Conservation (phyloP, 2,113 vertebrate genomes). For the Thryonomys swinderianus region DNA sequence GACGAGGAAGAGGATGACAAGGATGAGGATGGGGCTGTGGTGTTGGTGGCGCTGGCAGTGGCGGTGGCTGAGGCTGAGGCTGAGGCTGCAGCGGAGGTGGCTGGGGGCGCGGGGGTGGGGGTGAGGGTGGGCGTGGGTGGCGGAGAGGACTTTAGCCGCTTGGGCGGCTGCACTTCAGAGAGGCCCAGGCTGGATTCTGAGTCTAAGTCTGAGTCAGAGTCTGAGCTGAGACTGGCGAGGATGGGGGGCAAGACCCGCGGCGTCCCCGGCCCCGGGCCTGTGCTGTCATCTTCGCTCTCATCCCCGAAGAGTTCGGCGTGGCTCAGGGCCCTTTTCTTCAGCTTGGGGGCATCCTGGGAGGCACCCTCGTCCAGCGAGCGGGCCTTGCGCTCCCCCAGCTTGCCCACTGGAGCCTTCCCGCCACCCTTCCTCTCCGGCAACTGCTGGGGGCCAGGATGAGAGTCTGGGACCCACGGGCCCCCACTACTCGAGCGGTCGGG, state of each 20-base stretch:
- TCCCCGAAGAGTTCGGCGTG: constrained; percentile 96
- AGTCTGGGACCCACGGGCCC: constrained; percentile 81
- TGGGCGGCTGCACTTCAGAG: constrained; percentile 54
- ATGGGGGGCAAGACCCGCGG: constrained; percentile 62
- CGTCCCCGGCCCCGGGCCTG: neutral
- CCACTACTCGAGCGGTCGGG: constrained; percentile 77
- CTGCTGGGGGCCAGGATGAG: constrained; percentile 68
- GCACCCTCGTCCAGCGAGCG: constrained; percentile 61
- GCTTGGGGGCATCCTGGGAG: constrained; percentile 54
- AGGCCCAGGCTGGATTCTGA: constrained; percentile 32
- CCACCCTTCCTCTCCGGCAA: constrained; percentile 80
- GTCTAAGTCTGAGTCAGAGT: constrained; percentile 50
- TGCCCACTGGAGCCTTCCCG: constrained; percentile 30
- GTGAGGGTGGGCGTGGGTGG: neutral
- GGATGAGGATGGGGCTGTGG: too few relatives aligned
- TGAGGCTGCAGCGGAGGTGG: neutral
- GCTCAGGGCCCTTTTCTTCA: constrained; percentile 89
- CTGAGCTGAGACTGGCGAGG: constrained; percentile 80
- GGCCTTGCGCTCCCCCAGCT: constrained; percentile 73
- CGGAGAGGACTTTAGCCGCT: constrained; percentile 73
- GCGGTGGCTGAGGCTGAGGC: neutral
- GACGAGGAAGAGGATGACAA: neutral
- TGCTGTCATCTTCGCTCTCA: constrained; percentile 93
- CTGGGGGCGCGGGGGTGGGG: constrained; percentile 24
- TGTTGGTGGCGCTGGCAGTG: neutral